Base-by-base conservation (phyloP, 2,113 vertebrate genomes). In the Grammomys surdaster region DNA sequence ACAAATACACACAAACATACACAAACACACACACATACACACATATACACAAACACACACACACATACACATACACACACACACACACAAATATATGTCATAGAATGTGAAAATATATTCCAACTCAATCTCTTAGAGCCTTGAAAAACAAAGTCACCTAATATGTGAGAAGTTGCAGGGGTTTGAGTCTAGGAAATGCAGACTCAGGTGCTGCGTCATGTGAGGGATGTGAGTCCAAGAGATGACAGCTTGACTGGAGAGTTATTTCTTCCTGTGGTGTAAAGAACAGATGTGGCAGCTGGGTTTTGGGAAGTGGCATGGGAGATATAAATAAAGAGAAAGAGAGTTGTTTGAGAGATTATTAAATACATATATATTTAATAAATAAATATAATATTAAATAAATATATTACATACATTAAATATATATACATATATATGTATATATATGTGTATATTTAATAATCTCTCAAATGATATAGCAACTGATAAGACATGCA, bases 151-250 rank as follows among this genome's bases (percentile, higher is more conserved):
- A 43, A 36, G 48, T 58, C 46, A 60, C 7, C 0, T 26, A 75
- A 89, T 80, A 84, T 43, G 28, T 94, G 58, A 96, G 93, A 91
- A 67, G 69, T 26, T 33, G 8, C 28, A 89, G 95, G 89, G 48
- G 43, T 91, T 65, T n/a, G 51, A 87, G 81, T 76, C 84, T 72
- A 95, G 58, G 69, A 91, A 88, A 88, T 26, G 69, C n/a, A 20
- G 72, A 54, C 81, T 46, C 19, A 26, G 48, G 86, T 2, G 58
- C 76, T 51, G 89, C 89, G 82, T 48, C 69, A 12, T 69, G 63
- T 72, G 73, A 96, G 63, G n/a, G 69, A 54, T 90, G n/a, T 93
- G 56, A 40, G 86, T 51, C 43, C 75, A 88, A 86, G 73, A 93
- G 72, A 40, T 40, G 91, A 82, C 48, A 40, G 11, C 54, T 82